These are phyloP conservation scores for Lophotriccus pileatus DNA, from an alignment of 2,797 vertebrate species.

Conservation along the genomic window DNA sequence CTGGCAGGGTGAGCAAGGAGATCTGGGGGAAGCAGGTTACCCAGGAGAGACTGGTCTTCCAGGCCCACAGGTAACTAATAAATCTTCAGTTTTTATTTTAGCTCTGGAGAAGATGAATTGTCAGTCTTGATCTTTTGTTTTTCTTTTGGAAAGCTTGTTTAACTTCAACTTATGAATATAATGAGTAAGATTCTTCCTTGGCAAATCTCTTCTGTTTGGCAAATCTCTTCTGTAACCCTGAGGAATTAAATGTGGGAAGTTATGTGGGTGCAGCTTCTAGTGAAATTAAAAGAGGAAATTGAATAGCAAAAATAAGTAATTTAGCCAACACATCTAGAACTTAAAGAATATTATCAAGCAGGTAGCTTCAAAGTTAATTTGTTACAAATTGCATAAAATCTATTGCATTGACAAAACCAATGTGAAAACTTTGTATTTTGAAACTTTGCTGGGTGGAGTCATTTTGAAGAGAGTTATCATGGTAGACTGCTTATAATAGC, in stretches of 20 bases:
- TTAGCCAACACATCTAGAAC: neutral
- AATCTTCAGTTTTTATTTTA: neutral
- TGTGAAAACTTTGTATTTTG: neutral
- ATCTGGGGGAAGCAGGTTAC: constrained; percentile 69
- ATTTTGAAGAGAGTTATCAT: neutral
- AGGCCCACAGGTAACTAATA: constrained; percentile 77
- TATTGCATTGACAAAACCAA: neutral
- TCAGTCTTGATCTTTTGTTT: neutral
- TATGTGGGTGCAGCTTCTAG: neutral
- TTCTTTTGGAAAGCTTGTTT: neutral
- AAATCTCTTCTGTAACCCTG: neutral
- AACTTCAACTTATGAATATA: neutral
- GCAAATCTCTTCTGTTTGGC: neutral
- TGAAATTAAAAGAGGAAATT: neutral
- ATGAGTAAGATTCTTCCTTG: neutral
- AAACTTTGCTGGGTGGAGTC: neutral
- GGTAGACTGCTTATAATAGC: neutral
- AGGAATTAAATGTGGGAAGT: neutral
- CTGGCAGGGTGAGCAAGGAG: constrained; percentile 77
- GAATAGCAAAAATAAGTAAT: neutral
- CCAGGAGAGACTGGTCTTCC: constrained; percentile 73
- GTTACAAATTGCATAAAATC: neutral
- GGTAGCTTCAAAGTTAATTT: neutral
- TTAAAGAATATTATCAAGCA: neutral
- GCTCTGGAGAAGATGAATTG: neutral